Evolutionary conservation across 2,888 invertebrate species (phyloP).

Genomic region (Serripes groenlandicus): DNA sequence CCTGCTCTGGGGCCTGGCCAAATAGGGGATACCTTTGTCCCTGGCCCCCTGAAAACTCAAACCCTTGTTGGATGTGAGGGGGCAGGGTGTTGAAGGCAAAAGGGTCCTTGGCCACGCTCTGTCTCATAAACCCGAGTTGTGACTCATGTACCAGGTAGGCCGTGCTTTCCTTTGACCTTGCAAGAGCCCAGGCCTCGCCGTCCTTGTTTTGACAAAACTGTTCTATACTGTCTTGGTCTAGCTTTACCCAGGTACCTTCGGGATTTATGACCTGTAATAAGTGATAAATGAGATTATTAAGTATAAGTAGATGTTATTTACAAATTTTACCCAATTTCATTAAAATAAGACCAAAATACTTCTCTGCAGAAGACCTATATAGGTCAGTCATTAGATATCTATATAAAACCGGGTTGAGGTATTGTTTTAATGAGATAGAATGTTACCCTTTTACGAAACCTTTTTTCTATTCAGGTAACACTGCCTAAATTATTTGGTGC

Average conservation of each 20-base stretch:
- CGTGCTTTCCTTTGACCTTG: constrained; percentile 89
- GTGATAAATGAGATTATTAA: too few relatives aligned
- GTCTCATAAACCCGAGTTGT: constrained; percentile 80
- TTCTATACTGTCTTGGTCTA: constrained; percentile 91
- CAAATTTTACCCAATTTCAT: too few relatives aligned
- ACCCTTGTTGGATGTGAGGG: constrained; percentile 87
- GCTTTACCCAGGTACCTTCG: constrained; percentile 97
- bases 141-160: constrained; percentile 89
- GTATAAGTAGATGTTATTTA: too few relatives aligned
- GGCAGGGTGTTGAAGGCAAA: constrained; percentile 79
- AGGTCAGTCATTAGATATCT: too few relatives aligned
- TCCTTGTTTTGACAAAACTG: constrained; percentile 91
- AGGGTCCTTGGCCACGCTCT: constrained; percentile 72
- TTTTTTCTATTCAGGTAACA: too few relatives aligned
- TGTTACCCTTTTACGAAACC: too few relatives aligned
- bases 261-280: constrained; percentile 93
- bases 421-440: too few relatives aligned
- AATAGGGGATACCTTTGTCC: constrained; percentile 53
- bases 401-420: too few relatives aligned
- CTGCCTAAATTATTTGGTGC: too few relatives aligned
- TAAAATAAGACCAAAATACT: too few relatives aligned
- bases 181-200: constrained; percentile 91
- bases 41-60: constrained; percentile 88
- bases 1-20: constrained; percentile 47
- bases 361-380: too few relatives aligned